Conservation (phyloP, 2,113 vertebrate species). For the Anser cygnoides region DNA sequence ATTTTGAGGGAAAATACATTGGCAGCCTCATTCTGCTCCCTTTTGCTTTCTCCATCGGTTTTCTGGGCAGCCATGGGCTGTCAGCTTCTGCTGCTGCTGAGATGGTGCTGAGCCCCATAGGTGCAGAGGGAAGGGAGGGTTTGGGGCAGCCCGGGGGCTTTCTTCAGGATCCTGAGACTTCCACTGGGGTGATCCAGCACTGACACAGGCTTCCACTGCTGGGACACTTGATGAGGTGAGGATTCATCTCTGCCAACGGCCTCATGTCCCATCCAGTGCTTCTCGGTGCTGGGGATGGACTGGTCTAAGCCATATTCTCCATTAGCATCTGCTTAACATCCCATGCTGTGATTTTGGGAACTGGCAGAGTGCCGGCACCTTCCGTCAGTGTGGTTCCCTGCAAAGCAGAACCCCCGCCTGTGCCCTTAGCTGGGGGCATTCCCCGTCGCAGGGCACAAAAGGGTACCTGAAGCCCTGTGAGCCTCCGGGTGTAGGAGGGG, state of each 20-base stretch:
- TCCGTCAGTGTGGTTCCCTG: not conserved
- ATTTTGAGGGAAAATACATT: not conserved
- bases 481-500: not conserved
- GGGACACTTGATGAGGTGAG: rapidly evolving
- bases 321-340: not conserved
- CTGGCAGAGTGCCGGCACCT: not conserved
- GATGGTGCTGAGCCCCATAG: not conserved
- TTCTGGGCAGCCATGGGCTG: not conserved
- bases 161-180: not conserved
- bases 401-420: rapidly evolving
- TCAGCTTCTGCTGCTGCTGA: not conserved
- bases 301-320: not conserved
- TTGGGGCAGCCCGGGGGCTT: not conserved
- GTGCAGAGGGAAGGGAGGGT: not conserved
- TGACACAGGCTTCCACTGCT: not conserved
- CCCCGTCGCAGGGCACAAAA: not conserved
- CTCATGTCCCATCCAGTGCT: rapidly evolving
- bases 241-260: not conserved
- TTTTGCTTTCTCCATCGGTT: not conserved
- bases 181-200: not conserved
- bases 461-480: not conserved
- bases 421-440: not conserved
- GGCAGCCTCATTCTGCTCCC: not conserved
- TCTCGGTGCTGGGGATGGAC: not conserved
- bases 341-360: rapidly evolving